Conservation (phyloP, 2,797 vertebrate species). For the Chaetodon trifasciatus region DNA sequence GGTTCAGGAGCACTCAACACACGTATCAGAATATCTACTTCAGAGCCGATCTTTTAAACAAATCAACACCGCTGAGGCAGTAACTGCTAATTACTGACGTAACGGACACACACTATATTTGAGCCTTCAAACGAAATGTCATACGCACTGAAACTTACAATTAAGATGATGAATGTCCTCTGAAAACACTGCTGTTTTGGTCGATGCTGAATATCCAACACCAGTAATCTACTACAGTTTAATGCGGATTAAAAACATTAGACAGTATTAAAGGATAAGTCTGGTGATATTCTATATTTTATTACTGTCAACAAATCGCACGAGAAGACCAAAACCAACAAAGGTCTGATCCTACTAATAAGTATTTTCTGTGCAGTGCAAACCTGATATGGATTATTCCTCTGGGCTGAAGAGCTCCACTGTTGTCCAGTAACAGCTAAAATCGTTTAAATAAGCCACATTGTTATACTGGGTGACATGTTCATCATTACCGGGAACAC, state of each 20-base stretch:
- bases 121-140: constrained; percentile 41
- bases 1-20: neutral
- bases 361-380: neutral
- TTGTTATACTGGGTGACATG: neutral
- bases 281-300: neutral
- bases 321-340: constrained; percentile 12
- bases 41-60: constrained; percentile 27
- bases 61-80: constrained; percentile 26
- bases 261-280: constrained; percentile 25
- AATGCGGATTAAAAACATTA: constrained; percentile 6
- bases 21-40: constrained; percentile 26
- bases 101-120: constrained; percentile 42
- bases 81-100: constrained; percentile 37
- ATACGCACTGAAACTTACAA: constrained; percentile 31
- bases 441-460: neutral
- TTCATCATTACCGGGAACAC: constrained; percentile 8
- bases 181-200: constrained; percentile 33
- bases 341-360: constrained; percentile 6
- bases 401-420: neutral
- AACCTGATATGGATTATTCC: constrained; percentile 4
- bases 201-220: constrained; percentile 20
- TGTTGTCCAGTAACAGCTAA: neutral
- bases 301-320: constrained; percentile 23
- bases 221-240: neutral
- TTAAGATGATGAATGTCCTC: constrained; percentile 26